phyloP scores from a whole-genome alignment of 2,797 vertebrate genomes.

The Eulemur coronatus region DNA sequence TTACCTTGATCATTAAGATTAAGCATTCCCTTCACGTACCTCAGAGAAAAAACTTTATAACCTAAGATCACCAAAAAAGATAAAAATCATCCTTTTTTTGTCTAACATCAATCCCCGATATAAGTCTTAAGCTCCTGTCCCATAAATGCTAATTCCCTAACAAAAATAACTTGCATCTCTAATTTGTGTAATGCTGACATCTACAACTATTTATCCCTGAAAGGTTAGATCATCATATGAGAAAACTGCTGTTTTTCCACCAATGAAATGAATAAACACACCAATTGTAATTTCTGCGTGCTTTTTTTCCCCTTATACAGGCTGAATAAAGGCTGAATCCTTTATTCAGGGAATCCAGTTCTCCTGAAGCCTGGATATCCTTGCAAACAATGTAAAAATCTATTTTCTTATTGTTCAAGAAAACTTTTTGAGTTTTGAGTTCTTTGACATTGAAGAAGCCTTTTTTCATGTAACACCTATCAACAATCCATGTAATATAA shows the following conservation, averaged over 20 bases:
- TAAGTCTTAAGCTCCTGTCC: not conserved
- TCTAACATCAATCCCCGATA: not conserved
- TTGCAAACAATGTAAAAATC: slow-evolving; percentile 17
- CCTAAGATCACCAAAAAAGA: not conserved
- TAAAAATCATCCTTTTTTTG: not conserved
- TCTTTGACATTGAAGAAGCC: not conserved
- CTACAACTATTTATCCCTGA: not conserved
- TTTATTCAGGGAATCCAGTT: not conserved
- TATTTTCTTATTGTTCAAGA: not conserved
- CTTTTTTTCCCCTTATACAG: not conserved
- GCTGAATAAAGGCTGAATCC: not conserved
- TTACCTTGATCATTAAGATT: not conserved
- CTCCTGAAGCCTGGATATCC: not conserved
- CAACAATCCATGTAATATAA: not conserved
- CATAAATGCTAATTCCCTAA: not conserved
- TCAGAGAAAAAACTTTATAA: not conserved
- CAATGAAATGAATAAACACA: slow-evolving; percentile 3
- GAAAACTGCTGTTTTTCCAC: not conserved
- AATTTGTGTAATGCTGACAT: not conserved
- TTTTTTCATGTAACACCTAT: not conserved
- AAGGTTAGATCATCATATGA: not conserved
- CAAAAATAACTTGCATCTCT: not conserved
- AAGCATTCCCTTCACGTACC: not conserved
- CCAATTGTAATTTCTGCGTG: not conserved
- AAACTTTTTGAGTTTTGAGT: not conserved